Conservation (phyloP, 2,113 vertebrate genomes). For the Phyllostomus discolor region DNA sequence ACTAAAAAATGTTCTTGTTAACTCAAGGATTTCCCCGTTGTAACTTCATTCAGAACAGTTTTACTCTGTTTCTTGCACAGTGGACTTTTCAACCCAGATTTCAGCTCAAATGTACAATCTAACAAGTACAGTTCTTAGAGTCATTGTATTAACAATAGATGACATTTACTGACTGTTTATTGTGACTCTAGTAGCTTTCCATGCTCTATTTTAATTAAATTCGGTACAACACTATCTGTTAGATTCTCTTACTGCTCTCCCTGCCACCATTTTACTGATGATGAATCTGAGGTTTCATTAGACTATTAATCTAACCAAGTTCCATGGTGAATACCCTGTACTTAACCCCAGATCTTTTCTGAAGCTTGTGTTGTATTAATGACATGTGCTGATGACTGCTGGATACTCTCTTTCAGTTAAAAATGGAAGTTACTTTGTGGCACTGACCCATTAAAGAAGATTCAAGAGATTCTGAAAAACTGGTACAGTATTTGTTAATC, state of each 20-base stretch:
- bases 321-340: background rate
- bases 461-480: background rate
- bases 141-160: background rate
- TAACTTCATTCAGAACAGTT: background rate
- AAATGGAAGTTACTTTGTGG: background rate
- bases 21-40: background rate
- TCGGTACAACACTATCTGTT: background rate
- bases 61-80: background rate
- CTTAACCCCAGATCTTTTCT: background rate
- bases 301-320: background rate
- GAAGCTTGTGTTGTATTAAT: background rate
- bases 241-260: background rate
- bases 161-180: background rate
- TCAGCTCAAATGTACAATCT: background rate
- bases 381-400: background rate
- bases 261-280: background rate
- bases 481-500: background rate
- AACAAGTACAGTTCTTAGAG: background rate
- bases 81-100: background rate
- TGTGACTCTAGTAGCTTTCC: background rate
- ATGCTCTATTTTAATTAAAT: background rate
- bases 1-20: background rate
- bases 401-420: background rate
- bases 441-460: background rate
- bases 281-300: background rate